These are phyloP conservation scores for Gisinianus flammeolus DNA, from an alignment of 2,888 invertebrate species.

Conservation along the genomic window DNA sequence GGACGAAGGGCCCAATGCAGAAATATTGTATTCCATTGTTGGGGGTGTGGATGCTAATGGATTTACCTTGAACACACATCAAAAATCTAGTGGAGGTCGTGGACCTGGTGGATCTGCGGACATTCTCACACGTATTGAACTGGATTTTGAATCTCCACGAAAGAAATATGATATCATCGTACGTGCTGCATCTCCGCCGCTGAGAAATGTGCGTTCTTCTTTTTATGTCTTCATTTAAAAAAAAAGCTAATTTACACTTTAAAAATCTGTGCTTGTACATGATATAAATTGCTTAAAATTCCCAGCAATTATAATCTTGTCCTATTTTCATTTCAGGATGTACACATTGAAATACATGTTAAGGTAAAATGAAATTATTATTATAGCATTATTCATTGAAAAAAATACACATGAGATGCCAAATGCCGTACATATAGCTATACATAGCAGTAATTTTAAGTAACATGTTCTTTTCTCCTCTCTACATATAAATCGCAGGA, in stretches of 20 bases:
- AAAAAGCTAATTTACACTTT: too few relatives aligned
- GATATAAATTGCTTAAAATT: too few relatives aligned
- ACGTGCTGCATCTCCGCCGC: slow-evolving; percentile 86
- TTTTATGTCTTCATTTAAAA: too few relatives aligned
- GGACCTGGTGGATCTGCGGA: slow-evolving; percentile 74
- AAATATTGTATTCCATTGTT: slow-evolving; percentile 92
- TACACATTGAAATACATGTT: slow-evolving; percentile 39
- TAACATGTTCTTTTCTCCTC: slow-evolving; percentile 17
- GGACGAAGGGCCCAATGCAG: slow-evolving; percentile 88
- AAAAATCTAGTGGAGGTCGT: slow-evolving; percentile 61
- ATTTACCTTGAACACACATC: slow-evolving; percentile 80
- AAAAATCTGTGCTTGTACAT: neutral
- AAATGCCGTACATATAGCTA: too few relatives aligned
- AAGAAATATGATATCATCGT: slow-evolving; percentile 88
- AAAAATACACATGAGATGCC: too few relatives aligned
- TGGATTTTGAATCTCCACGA: slow-evolving; percentile 94
- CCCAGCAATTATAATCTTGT: neutral
- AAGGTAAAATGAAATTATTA: slow-evolving; percentile 23
- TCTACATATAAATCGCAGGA: too few relatives aligned
- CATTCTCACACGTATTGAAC: slow-evolving; percentile 83
- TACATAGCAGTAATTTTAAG: too few relatives aligned
- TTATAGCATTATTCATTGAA: slow-evolving; percentile 15
- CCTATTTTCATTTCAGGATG: slow-evolving; percentile 8
- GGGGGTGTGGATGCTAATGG: slow-evolving; percentile 89
- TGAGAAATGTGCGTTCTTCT: slow-evolving; percentile 75